These are phyloP conservation scores for Clitarchus hookeri DNA, from an alignment of 2,888 invertebrate genomes.

Conservation along the genomic window DNA sequence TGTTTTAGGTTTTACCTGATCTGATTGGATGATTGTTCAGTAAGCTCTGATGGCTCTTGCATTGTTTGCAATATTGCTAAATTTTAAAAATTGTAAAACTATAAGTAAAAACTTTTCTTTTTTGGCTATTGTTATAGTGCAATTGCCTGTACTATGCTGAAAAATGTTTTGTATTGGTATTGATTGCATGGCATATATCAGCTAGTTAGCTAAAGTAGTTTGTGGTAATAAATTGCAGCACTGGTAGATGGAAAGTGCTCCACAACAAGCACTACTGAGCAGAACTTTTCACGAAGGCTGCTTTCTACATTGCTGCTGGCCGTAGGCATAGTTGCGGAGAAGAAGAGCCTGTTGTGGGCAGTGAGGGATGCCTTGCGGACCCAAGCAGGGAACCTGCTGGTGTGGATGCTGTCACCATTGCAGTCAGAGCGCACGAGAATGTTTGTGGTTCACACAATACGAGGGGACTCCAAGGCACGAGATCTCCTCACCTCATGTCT, in stretches of 20 bases:
- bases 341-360: conserved; percentile 51
- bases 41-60: too few relatives aligned
- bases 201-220: too few relatives aligned
- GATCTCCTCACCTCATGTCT: conserved; percentile 54
- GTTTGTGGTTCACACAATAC: conserved; percentile 55
- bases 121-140: too few relatives aligned
- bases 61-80: too few relatives aligned
- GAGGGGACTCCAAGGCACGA: conserved; percentile 55
- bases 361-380: conserved; percentile 52
- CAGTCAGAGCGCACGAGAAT: conserved; percentile 55
- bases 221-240: conserved; percentile 30
- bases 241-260: conserved; percentile 46
- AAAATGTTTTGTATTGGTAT: too few relatives aligned
- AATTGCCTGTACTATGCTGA: too few relatives aligned
- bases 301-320: conserved; percentile 60
- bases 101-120: too few relatives aligned
- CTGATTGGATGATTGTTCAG: too few relatives aligned
- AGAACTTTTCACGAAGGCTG: conserved; percentile 56
- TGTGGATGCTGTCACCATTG: conserved; percentile 57
- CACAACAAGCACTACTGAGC: conserved; percentile 52
- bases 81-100: too few relatives aligned
- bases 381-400: conserved; percentile 55
- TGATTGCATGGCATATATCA: too few relatives aligned
- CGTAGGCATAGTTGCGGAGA: conserved; percentile 50
- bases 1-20: too few relatives aligned